phyloP scores from a whole-genome alignment of 2,113 vertebrate species.

The Syngnathus floridae region DNA sequence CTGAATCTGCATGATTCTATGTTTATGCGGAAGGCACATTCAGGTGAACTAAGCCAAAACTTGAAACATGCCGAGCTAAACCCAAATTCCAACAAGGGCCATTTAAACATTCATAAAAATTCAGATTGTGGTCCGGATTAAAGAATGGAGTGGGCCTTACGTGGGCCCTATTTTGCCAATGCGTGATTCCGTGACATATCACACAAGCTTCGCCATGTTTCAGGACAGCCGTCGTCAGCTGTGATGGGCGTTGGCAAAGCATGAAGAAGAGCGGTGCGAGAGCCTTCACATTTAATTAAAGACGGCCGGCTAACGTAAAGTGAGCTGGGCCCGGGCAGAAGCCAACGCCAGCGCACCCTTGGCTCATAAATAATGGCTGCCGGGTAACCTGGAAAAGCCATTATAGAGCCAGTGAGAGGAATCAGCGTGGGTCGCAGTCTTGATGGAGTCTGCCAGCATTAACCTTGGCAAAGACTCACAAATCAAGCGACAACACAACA shows the following conservation, averaged over 20 bases:
- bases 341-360: conserved; percentile 32
- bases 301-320: conserved; percentile 35
- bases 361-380: conserved; percentile 57
- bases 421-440: conserved; percentile 24
- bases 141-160: background rate
- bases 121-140: no score
- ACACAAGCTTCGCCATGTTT: background rate
- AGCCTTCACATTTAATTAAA: conserved; percentile 56
- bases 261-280: background rate
- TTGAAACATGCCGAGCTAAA: no score
- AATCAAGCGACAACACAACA: conserved; percentile 30
- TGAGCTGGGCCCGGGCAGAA: conserved; percentile 20
- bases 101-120: no score
- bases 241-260: background rate
- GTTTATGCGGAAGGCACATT: no score
- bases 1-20: background rate
- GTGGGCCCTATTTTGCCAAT: background rate
- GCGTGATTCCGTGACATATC: conserved; percentile 5
- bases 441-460: conserved; percentile 34
- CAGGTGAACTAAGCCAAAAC: no score
- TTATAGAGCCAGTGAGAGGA: conserved; percentile 48
- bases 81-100: no score
- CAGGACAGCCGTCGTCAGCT: background rate
- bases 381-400: conserved; percentile 50
- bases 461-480: conserved; percentile 47